Base-by-base conservation (phyloP, 2,113 vertebrate genomes). In the Pteropus alecto region DNA sequence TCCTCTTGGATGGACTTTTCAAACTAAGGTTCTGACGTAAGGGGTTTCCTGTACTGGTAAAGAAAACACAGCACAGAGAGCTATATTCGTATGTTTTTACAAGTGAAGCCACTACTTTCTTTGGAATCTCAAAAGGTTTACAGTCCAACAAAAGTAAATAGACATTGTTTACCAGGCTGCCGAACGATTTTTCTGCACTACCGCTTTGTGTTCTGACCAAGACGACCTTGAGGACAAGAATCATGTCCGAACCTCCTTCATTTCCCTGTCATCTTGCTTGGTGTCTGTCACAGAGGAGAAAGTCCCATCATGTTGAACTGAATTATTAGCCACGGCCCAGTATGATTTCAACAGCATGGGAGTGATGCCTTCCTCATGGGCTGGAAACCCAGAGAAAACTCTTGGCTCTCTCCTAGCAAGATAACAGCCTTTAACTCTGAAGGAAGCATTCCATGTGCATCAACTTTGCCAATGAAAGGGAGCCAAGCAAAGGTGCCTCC, bases 361-460 rank as follows among this genome's bases (percentile, higher is more conserved):
- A 94, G 67, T 0, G 0, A 73, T 61, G 86, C 77, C 95, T 95
- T 93, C 78, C 24, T 81, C n/a, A 9, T 41, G 38, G 71, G 56
- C 90, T 96, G 70, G 85, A 96, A 96, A 96, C 54, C 60, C 67
- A 84, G 68, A 94, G 84, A 78, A 86, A 91, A 86, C 61, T 84
- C 67, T 95, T 93, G 85, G 94, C 94, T 77, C 26, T 83, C 83
- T 88, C 63, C 48, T 79, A 68, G 51, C 28, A 54, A 97, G 97
- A 96, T 94, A 97, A 92, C 95, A 97, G 93, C 77, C 86, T 86
- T 82, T 51, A 24, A 70, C 67, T 82, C 92, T n/a, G 76, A 92
- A 92, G 84, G 56, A 88, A 93, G 87, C 65, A 58, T 92, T 95
- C 93, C 88, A 60, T 68, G 73, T 58, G 19, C 68, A 58, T 65